These are phyloP conservation scores for Chrysopilus asiliformis DNA, from an alignment of 2,888 invertebrate genomes.

Conservation along the genomic window DNA sequence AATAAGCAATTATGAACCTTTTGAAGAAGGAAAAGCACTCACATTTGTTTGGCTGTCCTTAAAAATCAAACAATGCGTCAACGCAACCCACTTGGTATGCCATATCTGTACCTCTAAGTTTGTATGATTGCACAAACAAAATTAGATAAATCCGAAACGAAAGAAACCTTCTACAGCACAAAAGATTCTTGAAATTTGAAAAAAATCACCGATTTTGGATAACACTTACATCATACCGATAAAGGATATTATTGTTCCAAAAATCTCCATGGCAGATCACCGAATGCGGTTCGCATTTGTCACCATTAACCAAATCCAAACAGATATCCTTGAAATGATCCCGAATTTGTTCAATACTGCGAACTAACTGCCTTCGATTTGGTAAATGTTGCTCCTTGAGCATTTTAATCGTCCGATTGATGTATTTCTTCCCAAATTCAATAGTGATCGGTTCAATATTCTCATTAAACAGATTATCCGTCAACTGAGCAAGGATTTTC, in stretches of 20 bases:
- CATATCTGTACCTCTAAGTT: too few relatives aligned
- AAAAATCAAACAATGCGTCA: too few relatives aligned
- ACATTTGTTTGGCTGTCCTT: too few relatives aligned
- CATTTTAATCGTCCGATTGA: slow-evolving; percentile 20
- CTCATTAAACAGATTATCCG: slow-evolving; percentile 23
- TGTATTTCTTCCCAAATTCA: slow-evolving; percentile 25
- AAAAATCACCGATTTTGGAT: too few relatives aligned
- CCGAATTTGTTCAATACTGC: slow-evolving; percentile 13
- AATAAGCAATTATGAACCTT: too few relatives aligned
- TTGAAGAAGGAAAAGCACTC: too few relatives aligned
- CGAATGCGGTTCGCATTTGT: slow-evolving; percentile 20
- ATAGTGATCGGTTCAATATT: slow-evolving; percentile 21
- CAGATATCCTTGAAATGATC: slow-evolving; percentile 20
- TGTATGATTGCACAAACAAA: too few relatives aligned
- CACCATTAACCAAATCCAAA: slow-evolving; percentile 21
- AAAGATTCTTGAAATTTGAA: too few relatives aligned
- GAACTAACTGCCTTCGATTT: slow-evolving; percentile 7
- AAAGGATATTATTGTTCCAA: slow-evolving; percentile 30
- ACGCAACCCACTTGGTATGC: too few relatives aligned
- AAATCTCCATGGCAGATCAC: slow-evolving; percentile 31
- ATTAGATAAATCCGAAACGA: too few relatives aligned
- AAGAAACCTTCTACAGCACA: too few relatives aligned
- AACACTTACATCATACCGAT: slow-evolving; percentile 24
- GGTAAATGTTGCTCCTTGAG: slow-evolving; percentile 13
- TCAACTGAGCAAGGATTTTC: slow-evolving; percentile 17